phyloP scores from a whole-genome alignment of 2,113 vertebrate species.

The Indicator maculatus region DNA sequence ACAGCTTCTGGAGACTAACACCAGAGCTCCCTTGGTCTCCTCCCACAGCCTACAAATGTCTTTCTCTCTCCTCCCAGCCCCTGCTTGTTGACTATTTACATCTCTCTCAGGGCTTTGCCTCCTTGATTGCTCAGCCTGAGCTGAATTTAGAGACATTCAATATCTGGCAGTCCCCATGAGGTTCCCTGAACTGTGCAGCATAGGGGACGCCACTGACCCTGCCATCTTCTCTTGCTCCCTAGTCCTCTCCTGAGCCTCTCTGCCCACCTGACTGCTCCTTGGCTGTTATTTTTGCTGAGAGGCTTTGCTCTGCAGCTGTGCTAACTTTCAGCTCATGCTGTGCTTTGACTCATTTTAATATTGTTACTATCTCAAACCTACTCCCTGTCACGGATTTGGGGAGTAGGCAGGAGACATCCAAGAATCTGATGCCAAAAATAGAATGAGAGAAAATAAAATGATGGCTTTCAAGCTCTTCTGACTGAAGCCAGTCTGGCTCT shows the following conservation, averaged over 20 bases:
- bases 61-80: not conserved
- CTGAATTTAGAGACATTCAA: not conserved
- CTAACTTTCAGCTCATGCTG: conserved; percentile 18
- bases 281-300: not conserved
- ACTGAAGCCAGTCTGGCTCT: not conserved
- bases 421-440: conserved; percentile 46
- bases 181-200: not conserved
- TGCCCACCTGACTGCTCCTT: not conserved
- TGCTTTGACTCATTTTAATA: conserved; percentile 51
- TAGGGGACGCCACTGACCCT: not conserved
- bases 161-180: fast-evolving
- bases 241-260: not conserved
- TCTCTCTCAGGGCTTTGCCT: not conserved
- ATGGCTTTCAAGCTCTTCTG: not conserved
- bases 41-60: not conserved
- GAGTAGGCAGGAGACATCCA: conserved; percentile 55
- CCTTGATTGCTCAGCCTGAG: not conserved
- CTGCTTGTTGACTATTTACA: not conserved
- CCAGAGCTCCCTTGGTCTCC: not conserved
- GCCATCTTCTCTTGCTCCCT: not conserved
- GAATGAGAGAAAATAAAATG: not conserved
- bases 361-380: conserved; percentile 63
- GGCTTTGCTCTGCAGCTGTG: not conserved
- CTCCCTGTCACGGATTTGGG: conserved; percentile 38
- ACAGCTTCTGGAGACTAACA: not conserved